phyloP scores from a whole-genome alignment of 2,888 invertebrate species.

The Cheilosia vernalis region DNA sequence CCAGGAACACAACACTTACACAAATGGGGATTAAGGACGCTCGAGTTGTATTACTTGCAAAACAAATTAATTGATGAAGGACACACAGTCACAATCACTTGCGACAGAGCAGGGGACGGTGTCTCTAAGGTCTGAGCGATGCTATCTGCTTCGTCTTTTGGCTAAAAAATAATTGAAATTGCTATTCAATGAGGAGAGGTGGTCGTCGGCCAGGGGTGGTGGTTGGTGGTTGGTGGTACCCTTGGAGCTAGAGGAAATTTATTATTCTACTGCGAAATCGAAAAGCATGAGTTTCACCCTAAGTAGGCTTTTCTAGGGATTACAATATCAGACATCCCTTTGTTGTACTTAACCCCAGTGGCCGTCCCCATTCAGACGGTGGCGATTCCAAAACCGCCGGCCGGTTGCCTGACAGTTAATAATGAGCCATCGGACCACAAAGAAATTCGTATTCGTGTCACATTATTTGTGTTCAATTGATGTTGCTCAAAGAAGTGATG shows the following conservation, averaged over 20 bases:
- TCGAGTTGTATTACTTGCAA: constrained; percentile 76
- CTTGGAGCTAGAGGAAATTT: constrained; percentile 73
- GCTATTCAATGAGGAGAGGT: constrained; percentile 72
- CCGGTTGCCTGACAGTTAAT: constrained; percentile 69
- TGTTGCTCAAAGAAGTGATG: constrained; percentile 36
- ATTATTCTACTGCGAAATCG: constrained; percentile 73
- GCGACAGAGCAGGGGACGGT: constrained; percentile 49
- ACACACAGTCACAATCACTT: constrained; percentile 75
- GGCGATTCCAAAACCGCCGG: constrained; percentile 54
- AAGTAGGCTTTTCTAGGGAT: constrained; percentile 71
- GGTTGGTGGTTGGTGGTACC: constrained; percentile 44
- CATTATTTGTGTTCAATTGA: constrained; percentile 75
- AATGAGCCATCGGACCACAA: constrained; percentile 71
- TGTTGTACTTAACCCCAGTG: constrained; percentile 30
- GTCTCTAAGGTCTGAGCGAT: constrained; percentile 48
- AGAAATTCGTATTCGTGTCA: constrained; percentile 75
- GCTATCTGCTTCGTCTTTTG: constrained; percentile 60
- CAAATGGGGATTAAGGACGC: constrained; percentile 77
- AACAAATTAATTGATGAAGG: constrained; percentile 77
- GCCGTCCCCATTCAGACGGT: constrained; percentile 11
- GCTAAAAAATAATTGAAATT: constrained; percentile 74
- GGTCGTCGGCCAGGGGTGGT: constrained; percentile 16
- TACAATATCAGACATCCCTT: constrained; percentile 73
- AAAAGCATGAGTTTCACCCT: constrained; percentile 68
- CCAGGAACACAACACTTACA: constrained; percentile 74